Base-by-base conservation (phyloP, 1,140 invertebrate genomes). In the Caenorhabditis remanei region DNA sequence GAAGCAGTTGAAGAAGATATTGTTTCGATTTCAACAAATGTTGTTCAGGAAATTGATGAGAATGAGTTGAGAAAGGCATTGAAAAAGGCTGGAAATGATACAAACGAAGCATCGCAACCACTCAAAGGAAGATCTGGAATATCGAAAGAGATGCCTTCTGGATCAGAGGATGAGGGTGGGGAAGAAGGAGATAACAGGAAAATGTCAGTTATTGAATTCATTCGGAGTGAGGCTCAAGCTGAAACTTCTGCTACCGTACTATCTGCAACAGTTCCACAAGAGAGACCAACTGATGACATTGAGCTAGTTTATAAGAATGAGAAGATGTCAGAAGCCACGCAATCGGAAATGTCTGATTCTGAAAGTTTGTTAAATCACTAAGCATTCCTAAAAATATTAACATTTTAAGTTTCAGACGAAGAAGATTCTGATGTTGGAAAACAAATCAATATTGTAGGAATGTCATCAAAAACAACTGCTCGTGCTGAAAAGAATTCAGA, bases 191-290 rank as follows among this genome's bases (percentile, higher is more conserved):
- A 79, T n/a, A 79, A 79, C 21, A n/a, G 71, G 40, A 79, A 79
- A 24, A 79, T 79, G 71, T 79, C 71, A 50, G 71, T 79, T 4
- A 79, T 79, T 24, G 71, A 79, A 50, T 79, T 79, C 40, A 79
- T 79, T 32, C 13, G 46, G 53, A 79, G 71, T 53, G 71, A 79
- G 11, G 71, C 71, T 13, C 43, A 79, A 79, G 43, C 71, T 21
- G 71, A 79, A 50, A 79, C 71, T 4, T 79, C 71, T 79, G 46
- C 71, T 46, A 50, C 46, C 1, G 21, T 53, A 32, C 46, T n/a
- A 32, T 14, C 46, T 16, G n/a, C 71, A n/a, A 14, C 46, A n/a
- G 32, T 53, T 24, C 46, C 8, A 19, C 32, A n/a, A 75, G 19
- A 13, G 24, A 24, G 11, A 13, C 46, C 46, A 21, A n/a, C 13